A percentile compares a stretch with the other conserved stretches of the same genome.
Conservation (phyloP, 2,113 vertebrate genomes). For the Trematomus loennbergii region DNA sequence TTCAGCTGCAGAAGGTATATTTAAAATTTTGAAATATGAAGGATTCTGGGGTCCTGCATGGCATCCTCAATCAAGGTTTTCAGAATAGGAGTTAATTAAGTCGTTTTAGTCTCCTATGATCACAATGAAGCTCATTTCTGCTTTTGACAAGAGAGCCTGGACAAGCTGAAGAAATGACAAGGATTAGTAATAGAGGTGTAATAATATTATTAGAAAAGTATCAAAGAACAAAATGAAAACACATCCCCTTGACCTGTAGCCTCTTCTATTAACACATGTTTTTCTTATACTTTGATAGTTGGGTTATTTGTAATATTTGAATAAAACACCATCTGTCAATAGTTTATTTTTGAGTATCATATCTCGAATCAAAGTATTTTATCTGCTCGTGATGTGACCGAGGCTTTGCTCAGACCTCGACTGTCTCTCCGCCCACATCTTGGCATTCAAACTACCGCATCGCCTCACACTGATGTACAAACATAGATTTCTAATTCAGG, state of each 20-base stretch:
- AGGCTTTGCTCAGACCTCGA: constrained; percentile 14
- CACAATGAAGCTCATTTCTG: not conserved
- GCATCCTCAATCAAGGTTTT: constrained; percentile 35
- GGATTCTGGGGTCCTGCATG: constrained; percentile 9
- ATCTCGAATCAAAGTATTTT: not conserved
- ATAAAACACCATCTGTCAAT: not conserved
- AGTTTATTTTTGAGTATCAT: not conserved
- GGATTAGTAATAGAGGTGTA: not conserved
- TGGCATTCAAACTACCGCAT: constrained; percentile 22
- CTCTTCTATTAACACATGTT: not conserved
- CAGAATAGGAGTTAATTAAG: constrained; percentile 37
- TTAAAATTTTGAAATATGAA: constrained; percentile 26
- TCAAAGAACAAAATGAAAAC: not conserved
- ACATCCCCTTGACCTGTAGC: not conserved
- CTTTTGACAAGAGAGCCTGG: not conserved
- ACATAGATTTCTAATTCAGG: constrained; percentile 17
- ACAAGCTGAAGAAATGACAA: not conserved
- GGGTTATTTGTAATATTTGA: not conserved
- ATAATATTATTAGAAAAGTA: not conserved
- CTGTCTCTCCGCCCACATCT: constrained; percentile 15
- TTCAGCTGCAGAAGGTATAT: constrained; percentile 30
- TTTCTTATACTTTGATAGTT: not conserved
- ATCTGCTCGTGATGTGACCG: not conserved
- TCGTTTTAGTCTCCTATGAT: not conserved
- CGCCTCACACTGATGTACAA: constrained; percentile 16